These are phyloP conservation scores for Eupeodes luniger DNA, from an alignment of 2,888 invertebrate species.

Conservation along the genomic window DNA sequence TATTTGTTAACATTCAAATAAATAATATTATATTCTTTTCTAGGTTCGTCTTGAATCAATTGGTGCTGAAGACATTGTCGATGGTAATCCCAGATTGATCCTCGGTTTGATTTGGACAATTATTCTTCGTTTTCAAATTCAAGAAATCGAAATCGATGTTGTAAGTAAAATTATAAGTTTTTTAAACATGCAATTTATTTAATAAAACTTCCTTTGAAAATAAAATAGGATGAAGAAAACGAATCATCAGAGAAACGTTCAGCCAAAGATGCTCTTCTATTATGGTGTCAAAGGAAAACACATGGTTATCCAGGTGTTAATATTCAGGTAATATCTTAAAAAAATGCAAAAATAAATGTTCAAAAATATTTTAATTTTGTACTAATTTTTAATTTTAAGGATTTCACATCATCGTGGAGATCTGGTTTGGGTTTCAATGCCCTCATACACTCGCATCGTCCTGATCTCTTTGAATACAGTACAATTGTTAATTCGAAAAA, in stretches of 20 bases:
- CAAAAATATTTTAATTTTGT: neutral
- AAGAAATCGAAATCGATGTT: slow-evolving; percentile 98
- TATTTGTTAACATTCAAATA: neutral
- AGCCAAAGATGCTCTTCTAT: slow-evolving; percentile 98
- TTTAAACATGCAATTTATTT: neutral
- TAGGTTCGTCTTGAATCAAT: slow-evolving; percentile 98
- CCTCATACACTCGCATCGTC: slow-evolving; percentile 98
- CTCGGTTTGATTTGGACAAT: slow-evolving; percentile 99
- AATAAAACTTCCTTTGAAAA: neutral
- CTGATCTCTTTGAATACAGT: slow-evolving; percentile 96
- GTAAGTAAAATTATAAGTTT: slow-evolving; percentile 85
- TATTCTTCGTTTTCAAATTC: slow-evolving; percentile 99
- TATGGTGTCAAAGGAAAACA: slow-evolving; percentile 99
- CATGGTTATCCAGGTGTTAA: slow-evolving; percentile 96
- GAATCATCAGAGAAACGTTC: slow-evolving; percentile 99
- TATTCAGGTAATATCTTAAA: slow-evolving; percentile 85
- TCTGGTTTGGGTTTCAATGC: slow-evolving; percentile 99
- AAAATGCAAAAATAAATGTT: neutral
- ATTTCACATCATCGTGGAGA: slow-evolving; percentile 97
- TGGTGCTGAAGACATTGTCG: slow-evolving; percentile 99
- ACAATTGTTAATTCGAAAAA: slow-evolving; percentile 90
- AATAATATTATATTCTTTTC: slow-evolving; percentile 70
- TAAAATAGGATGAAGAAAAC: slow-evolving; percentile 93
- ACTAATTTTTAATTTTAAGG: slow-evolving; percentile 80
- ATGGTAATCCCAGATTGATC: slow-evolving; percentile 98